Base-by-base conservation (phyloP, 2,888 invertebrate species). In the Tuberolachnus salignus region DNA sequence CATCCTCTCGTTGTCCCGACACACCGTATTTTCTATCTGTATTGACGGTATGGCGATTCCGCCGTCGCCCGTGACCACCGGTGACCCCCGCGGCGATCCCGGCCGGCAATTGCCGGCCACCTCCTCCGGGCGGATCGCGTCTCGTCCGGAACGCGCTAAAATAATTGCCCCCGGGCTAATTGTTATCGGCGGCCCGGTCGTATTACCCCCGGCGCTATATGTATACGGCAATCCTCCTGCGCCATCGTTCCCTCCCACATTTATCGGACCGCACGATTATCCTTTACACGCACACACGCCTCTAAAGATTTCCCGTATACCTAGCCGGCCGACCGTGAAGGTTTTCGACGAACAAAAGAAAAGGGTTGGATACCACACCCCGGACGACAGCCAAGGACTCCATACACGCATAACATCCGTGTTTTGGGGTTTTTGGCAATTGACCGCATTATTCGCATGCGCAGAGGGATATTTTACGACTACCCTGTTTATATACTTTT, bases 161-260 rank as follows among this genome's bases (percentile, higher is more conserved):
- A 59, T 59, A 16, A 16, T 55, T 16, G 59, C 11, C 53, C 53
- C 53, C 19, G 19, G 19, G 19, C n/a, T 55, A 55, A 55, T 55
- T 55, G 53, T 55, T 55, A 21, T 55, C 53, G 53, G 53, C 53
- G 53, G 53, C n/a, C n/a, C 53, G 53, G n/a, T 55, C 53, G 53
- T 55, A 55, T 9, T 59, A 59, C 26, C 9, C 61, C 9, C 1
- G 19, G n/a, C n/a, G n/a, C 26, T 1, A 61, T 34, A 61, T 34
- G 1, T 6, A 26, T 26, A 6, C 26, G n/a, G 16, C 51, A n/a
- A 53, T n/a, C 19, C n/a, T n/a, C 51, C 9, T 19, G 19, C 53
- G n/a, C 53, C n/a, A 53, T 19, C 19, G n/a, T n/a, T n/a, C 16
- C 49, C 49, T 14, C 16, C 49, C 49, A 51, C 16, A 34, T 34